These are phyloP conservation scores for Rhagium mordax DNA, from an alignment of 2,888 invertebrate genomes.

Conservation along the genomic window DNA sequence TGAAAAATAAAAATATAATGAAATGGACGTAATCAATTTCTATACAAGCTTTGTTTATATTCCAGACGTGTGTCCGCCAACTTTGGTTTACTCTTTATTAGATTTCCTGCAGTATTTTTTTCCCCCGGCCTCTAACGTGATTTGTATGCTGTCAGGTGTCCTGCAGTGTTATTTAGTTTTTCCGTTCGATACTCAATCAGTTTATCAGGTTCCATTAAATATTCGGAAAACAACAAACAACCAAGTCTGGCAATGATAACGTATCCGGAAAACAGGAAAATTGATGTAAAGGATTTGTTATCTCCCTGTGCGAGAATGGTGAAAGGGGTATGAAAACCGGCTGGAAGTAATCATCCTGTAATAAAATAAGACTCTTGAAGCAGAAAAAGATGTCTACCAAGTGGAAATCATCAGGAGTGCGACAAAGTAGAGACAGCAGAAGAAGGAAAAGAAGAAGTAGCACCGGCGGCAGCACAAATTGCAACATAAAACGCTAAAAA, in stretches of 20 bases:
- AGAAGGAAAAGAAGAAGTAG: too few species aligned
- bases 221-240: slow-evolving; percentile 19
- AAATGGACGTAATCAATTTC: slow-evolving; percentile 28
- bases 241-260: slow-evolving; percentile 7
- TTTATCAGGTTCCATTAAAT: slow-evolving; percentile 35
- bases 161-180: slow-evolving; percentile 45
- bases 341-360: too few species aligned
- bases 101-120: background rate
- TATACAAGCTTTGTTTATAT: slow-evolving; percentile 34
- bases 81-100: slow-evolving; percentile 20
- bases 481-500: too few species aligned
- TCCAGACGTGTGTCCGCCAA: slow-evolving; percentile 28
- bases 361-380: too few species aligned
- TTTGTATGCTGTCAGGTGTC: slow-evolving; percentile 48
- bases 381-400: too few species aligned
- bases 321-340: too few species aligned
- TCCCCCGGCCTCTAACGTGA: slow-evolving; percentile 38
- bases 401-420: too few species aligned
- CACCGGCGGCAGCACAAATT: too few species aligned
- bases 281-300: background rate
- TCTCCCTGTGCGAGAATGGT: background rate
- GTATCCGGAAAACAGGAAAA: background rate
- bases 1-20: slow-evolving; percentile 24
- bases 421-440: too few species aligned
- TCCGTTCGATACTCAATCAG: slow-evolving; percentile 18